Conservation (phyloP, 2,888 invertebrate species). For the Parapristionchus giblindavisi region DNA sequence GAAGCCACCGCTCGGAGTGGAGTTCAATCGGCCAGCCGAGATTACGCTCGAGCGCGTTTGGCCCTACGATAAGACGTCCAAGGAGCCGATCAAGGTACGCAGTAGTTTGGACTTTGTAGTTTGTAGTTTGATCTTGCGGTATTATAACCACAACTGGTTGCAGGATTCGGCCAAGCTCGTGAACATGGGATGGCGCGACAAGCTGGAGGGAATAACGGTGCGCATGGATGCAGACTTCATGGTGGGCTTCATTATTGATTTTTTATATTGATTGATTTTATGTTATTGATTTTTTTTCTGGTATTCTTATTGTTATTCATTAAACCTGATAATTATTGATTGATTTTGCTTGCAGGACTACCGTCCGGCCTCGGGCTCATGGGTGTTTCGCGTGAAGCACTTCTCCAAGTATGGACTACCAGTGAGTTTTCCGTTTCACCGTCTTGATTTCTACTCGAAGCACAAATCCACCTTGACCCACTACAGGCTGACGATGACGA, state of each 20-base stretch:
- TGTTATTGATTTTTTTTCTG: neutral
- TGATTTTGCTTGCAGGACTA: constrained; percentile 78
- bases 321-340: neutral
- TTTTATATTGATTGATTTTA: neutral
- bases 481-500: constrained; percentile 54
- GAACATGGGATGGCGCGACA: constrained; percentile 85
- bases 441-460: neutral
- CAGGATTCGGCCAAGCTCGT: constrained; percentile 78
- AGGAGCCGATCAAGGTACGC: constrained; percentile 80
- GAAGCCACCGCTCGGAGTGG: constrained; percentile 87
- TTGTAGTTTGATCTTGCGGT: neutral
- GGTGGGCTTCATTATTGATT: neutral
- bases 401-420: constrained; percentile 73
- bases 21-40: constrained; percentile 80
- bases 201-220: constrained; percentile 83
- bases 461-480: neutral
- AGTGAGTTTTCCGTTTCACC: constrained; percentile 48
- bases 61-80: constrained; percentile 87
- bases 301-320: neutral
- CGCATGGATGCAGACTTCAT: constrained; percentile 87
- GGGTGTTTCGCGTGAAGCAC: constrained; percentile 82
- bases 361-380: constrained; percentile 91
- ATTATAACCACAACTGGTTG: neutral
- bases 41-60: constrained; percentile 89
- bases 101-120: neutral